Percentiles rank a stretch among this genome's conserved stretches.
Conservation (phyloP, 2,888 invertebrate species). For the Amblyjoppa proteus region DNA sequence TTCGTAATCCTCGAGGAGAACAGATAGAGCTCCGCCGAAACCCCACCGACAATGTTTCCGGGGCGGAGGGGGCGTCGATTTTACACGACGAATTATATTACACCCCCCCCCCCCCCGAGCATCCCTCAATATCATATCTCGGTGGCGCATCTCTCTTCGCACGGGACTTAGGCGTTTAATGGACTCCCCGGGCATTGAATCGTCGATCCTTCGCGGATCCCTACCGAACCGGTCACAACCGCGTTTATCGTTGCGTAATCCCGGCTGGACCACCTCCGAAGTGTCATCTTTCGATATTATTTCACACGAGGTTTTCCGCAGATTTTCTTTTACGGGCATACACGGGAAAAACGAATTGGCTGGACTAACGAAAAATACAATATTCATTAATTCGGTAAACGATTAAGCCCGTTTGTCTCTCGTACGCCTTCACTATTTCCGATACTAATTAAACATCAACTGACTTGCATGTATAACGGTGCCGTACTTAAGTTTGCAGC, state of each 20-base stretch:
- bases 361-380: too few relatives aligned
- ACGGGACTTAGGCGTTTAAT: slow-evolving; percentile 84
- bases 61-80: slow-evolving; percentile 54
- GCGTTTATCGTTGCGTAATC: slow-evolving; percentile 62
- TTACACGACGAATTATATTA: slow-evolving; percentile 81
- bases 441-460: too few relatives aligned
- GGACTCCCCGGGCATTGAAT: slow-evolving; percentile 74
- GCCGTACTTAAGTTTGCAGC: too few relatives aligned
- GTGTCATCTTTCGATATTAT: slow-evolving; percentile 20
- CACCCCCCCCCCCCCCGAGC: slow-evolving; percentile 55
- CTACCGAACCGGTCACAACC: slow-evolving; percentile 5
- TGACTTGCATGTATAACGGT: too few relatives aligned
- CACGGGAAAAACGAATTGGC: too few relatives aligned
- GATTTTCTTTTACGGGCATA: not conserved
- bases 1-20: slow-evolving; percentile 82
- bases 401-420: too few relatives aligned
- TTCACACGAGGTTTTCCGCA: slow-evolving; percentile 55
- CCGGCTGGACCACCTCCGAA: slow-evolving; percentile 24
- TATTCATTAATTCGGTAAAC: too few relatives aligned
- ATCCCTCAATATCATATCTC: slow-evolving; percentile 75
- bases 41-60: slow-evolving; percentile 73
- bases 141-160: slow-evolving; percentile 84
- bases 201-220: slow-evolving; percentile 47
- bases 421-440: too few relatives aligned
- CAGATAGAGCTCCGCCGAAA: slow-evolving; percentile 72